These are phyloP conservation scores for Idris sp. DNA, from an alignment of 1,140 invertebrate species.

Conservation along the genomic window DNA sequence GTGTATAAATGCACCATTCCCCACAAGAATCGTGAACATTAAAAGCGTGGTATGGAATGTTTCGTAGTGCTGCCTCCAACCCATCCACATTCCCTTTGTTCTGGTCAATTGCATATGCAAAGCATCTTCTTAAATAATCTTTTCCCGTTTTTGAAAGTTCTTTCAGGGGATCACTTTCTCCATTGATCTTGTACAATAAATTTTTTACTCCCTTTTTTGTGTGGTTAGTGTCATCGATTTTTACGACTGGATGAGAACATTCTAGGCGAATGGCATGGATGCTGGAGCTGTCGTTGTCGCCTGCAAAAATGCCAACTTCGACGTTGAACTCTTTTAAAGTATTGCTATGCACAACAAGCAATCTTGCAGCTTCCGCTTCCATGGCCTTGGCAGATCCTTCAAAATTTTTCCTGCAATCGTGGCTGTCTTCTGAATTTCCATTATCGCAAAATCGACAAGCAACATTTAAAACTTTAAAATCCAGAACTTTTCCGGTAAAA, in stretches of 20 bases:
- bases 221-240: slow-evolving; percentile 37
- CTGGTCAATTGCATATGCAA: slow-evolving; percentile 22
- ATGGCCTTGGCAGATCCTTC: slow-evolving; percentile 49
- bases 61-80: slow-evolving; percentile 3
- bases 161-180: slow-evolving; percentile 17
- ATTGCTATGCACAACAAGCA: slow-evolving; percentile 20
- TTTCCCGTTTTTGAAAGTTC: slow-evolving; percentile 32
- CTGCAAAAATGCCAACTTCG: slow-evolving; percentile 40
- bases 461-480: slow-evolving; percentile 30
- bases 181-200: slow-evolving; percentile 32
- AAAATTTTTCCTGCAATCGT: slow-evolving; percentile 47
- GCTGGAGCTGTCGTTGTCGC: slow-evolving; percentile 38
- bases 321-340: slow-evolving; percentile 27
- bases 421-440: slow-evolving; percentile 7
- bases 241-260: slow-evolving; percentile 22
- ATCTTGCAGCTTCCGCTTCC: slow-evolving; percentile 43
- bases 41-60: slow-evolving; percentile 41
- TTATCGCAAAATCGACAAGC: slow-evolving; percentile 22
- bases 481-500: slow-evolving; percentile 28
- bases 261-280: slow-evolving; percentile 34
- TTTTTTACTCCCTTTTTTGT: slow-evolving; percentile 33
- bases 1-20: slow-evolving; percentile 20
- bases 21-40: slow-evolving; percentile 33
- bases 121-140: slow-evolving; percentile 42
- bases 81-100: slow-evolving; percentile 16